phyloP scores from a whole-genome alignment of 1,140 invertebrate species.

The Ptiloglossa arizonensis region DNA sequence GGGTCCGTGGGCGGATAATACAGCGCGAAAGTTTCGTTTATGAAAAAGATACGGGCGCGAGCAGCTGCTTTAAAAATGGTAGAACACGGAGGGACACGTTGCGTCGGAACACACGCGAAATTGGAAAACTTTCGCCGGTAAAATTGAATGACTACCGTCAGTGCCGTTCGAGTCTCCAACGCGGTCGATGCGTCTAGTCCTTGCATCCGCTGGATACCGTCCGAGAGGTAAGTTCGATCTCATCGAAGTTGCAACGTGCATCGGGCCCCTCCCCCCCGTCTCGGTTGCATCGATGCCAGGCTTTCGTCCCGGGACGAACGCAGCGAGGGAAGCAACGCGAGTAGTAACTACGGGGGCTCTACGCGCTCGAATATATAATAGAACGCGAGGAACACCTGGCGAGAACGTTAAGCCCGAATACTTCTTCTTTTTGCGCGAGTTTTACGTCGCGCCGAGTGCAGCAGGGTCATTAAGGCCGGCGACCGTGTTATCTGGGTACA shows the following conservation, averaged over 20 bases:
- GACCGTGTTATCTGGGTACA: too few species aligned
- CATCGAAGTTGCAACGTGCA: constrained; percentile 47
- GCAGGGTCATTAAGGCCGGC: too few species aligned
- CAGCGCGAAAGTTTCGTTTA: too few species aligned
- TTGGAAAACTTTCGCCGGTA: constrained; percentile 31
- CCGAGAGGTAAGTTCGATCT: constrained; percentile 25
- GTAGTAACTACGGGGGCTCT: background rate
- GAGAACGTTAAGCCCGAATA: background rate
- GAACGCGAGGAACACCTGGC: background rate
- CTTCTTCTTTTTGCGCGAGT: too few species aligned
- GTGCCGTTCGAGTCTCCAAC: background rate
- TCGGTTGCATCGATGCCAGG: constrained; percentile 6
- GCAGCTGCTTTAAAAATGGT: too few species aligned
- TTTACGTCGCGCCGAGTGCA: too few species aligned
- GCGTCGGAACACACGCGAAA: constrained; percentile 14
- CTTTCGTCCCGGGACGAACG: background rate
- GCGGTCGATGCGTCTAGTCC: background rate
- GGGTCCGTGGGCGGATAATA: too few species aligned
- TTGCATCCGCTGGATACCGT: constrained; percentile 7
- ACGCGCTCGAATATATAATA: background rate
- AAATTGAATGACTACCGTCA: constrained; percentile 37
- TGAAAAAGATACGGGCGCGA: too few species aligned
- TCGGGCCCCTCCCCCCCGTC: constrained; percentile 38
- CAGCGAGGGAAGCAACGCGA: background rate
- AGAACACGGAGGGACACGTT: background rate